Evolutionary conservation across 2,113 vertebrate species (phyloP).

Genomic region (Phaethornis superciliosus): DNA sequence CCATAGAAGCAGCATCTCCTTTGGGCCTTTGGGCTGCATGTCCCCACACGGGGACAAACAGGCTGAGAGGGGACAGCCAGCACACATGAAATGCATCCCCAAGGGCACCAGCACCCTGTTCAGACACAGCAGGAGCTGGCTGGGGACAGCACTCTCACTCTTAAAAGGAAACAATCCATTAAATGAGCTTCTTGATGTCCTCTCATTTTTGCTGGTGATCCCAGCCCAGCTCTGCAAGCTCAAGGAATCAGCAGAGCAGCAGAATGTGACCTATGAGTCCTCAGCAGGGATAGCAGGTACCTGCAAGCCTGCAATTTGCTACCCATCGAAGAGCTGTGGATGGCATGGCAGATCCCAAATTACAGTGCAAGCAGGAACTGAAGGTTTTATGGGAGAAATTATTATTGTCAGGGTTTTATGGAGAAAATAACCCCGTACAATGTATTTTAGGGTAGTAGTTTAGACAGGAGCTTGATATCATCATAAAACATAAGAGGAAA

Average conservation of each 20-base stretch:
- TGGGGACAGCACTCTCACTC: not conserved
- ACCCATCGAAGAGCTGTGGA: not conserved
- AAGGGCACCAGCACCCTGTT: not conserved
- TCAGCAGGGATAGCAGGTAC: rapidly evolving
- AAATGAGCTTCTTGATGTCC: not conserved
- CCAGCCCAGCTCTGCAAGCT: not conserved
- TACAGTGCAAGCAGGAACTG: conserved; percentile 30
- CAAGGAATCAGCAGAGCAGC: not conserved
- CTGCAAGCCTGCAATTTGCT: conserved; percentile 21
- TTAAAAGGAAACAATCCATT: not conserved
- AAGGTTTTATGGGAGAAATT: conserved; percentile 54
- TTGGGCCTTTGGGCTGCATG: rapidly evolving
- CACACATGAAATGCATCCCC: rapidly evolving
- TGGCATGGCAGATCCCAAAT: conserved; percentile 39
- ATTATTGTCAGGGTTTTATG: conserved; percentile 63
- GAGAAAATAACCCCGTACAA: conserved; percentile 56
- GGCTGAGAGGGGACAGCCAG: rapidly evolving
- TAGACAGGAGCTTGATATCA: conserved; percentile 61
- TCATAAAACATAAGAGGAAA: conserved; percentile 58
- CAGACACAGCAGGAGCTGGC: rapidly evolving
- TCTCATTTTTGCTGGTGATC: not conserved
- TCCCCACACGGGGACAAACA: rapidly evolving
- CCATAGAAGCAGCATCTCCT: not conserved
- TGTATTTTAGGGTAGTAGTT: conserved; percentile 61
- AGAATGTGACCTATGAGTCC: rapidly evolving